Evolutionary conservation across 1,140 invertebrate species (phyloP).

Genomic region (Polypedilum vanderplanki): DNA sequence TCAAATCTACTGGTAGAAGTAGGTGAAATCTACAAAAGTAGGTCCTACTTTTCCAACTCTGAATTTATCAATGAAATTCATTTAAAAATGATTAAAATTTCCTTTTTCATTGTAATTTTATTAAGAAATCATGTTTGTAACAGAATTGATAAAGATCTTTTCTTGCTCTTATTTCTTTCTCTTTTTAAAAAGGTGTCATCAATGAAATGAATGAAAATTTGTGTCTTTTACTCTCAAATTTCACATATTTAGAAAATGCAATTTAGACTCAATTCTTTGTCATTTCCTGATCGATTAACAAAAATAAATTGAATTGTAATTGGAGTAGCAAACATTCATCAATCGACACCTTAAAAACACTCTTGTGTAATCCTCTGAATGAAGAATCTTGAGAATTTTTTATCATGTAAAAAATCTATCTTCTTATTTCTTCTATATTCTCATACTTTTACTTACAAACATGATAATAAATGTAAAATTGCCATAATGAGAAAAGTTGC

Average conservation of each 20-base stretch:
- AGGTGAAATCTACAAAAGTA: no score
- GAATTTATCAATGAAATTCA: no score
- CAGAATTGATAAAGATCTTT: constrained; percentile 20
- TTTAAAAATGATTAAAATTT: no score
- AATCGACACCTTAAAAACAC: no score
- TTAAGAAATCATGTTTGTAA: constrained; percentile 21
- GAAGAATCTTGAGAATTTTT: no score
- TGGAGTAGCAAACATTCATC: not conserved
- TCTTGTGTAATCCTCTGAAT: no score
- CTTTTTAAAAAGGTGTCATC: constrained; percentile 9
- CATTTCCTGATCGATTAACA: not conserved
- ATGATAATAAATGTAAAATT: constrained; percentile 12
- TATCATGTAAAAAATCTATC: no score
- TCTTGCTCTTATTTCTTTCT: not conserved
- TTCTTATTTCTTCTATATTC: no score
- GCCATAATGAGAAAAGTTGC: not conserved
- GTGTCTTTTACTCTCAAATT: not conserved
- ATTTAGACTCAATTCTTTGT: not conserved
- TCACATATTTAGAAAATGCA: not conserved
- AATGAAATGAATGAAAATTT: not conserved
- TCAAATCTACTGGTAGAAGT: no score
- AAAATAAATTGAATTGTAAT: not conserved
- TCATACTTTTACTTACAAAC: no score
- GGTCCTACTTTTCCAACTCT: no score
- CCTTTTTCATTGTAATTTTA: constrained; percentile 17